These are phyloP conservation scores for Seriola dumerili DNA, from an alignment of 2,113 vertebrate genomes.

Conservation along the genomic window DNA sequence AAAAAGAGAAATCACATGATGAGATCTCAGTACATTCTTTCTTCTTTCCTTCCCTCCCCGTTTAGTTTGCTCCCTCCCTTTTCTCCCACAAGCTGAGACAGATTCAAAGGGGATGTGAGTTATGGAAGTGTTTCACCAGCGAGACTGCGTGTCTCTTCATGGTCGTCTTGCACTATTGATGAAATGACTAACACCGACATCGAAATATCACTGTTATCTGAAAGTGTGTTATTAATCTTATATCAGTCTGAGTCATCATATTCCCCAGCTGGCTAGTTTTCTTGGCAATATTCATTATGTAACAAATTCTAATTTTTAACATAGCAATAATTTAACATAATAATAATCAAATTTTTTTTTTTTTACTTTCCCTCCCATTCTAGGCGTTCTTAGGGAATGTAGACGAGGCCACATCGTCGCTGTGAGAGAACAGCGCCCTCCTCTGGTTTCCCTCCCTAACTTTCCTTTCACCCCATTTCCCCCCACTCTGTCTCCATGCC, in stretches of 20 bases:
- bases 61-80: constrained; percentile 74
- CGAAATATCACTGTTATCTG: constrained; percentile 2
- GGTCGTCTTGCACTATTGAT: constrained; percentile 35
- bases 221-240: not conserved
- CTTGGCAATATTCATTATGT: not conserved
- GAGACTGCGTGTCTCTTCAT: constrained; percentile 25
- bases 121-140: constrained; percentile 59
- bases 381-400: constrained; percentile 21
- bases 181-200: constrained; percentile 34
- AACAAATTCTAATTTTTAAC: constrained; percentile 1
- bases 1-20: constrained; percentile 72
- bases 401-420: constrained; percentile 25
- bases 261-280: constrained; percentile 7
- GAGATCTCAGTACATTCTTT: constrained; percentile 76
- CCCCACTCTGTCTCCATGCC: constrained; percentile 39
- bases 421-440: constrained; percentile 64
- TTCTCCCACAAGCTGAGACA: constrained; percentile 81
- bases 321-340: not conserved
- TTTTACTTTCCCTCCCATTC: constrained; percentile 4
- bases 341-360: constrained; percentile 27
- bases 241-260: not conserved
- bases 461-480: constrained; percentile 44
- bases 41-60: constrained; percentile 71
- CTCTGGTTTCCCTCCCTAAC: constrained; percentile 46
- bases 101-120: constrained; percentile 77